phyloP scores from a whole-genome alignment of 92 coral and sea anemone species.

The Virgularia gustaviana region DNA sequence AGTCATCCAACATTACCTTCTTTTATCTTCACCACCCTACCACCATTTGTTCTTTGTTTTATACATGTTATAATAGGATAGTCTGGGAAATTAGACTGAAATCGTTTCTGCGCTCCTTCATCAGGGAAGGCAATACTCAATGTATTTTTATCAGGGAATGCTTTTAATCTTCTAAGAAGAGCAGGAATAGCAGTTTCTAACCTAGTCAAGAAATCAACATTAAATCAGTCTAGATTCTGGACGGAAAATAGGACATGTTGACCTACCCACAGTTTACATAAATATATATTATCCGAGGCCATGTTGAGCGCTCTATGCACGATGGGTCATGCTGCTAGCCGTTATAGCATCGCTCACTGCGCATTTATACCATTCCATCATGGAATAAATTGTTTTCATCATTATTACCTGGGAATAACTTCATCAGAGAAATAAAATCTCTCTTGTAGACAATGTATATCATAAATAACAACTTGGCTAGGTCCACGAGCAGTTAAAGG shows the following conservation, averaged over 20 bases:
- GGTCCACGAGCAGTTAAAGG: conserved; percentile 98
- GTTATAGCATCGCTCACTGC: too few species aligned
- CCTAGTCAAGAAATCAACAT: conserved; percentile 29
- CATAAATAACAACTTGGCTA: conserved; percentile 91
- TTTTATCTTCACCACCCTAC: conserved; percentile 80
- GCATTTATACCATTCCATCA: not conserved
- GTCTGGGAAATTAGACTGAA: conserved; percentile 69
- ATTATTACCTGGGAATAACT: conserved; percentile 85
- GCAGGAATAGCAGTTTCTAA: conserved; percentile 91
- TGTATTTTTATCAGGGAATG: conserved; percentile 33
- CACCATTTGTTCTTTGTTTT: conserved; percentile 74
- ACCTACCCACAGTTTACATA: not conserved
- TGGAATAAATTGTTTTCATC: too few species aligned
- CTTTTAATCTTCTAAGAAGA: conserved; percentile 62
- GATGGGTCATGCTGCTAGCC: too few species aligned
- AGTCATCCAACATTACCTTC: conserved; percentile 57
- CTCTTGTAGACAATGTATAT: conserved; percentile 92
- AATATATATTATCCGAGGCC: not conserved
- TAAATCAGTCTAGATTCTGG: not conserved
- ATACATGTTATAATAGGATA: conserved; percentile 86
- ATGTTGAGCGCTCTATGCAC: too few species aligned
- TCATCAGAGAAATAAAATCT: conserved; percentile 91
- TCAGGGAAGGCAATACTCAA: conserved; percentile 93
- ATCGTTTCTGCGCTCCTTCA: conserved; percentile 90
- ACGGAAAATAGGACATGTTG: conserved; percentile 6